Percentiles rank a stretch among this genome's conserved stretches.
Evolutionary conservation across 2,888 invertebrate species (phyloP).

Genomic region (Prosapia bicincta): DNA sequence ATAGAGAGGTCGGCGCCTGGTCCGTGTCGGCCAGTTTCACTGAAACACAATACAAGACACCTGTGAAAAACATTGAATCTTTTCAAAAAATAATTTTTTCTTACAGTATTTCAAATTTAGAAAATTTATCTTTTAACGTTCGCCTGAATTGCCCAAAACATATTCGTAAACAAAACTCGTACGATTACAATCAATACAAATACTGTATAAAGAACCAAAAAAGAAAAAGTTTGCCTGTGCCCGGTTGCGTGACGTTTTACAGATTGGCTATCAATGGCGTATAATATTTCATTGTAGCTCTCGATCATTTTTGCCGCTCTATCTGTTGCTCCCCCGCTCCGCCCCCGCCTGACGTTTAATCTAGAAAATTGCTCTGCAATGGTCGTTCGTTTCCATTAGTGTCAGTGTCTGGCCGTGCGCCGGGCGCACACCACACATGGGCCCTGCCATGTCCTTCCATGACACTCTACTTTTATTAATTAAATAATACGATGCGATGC

Average conservation of each 20-base stretch:
- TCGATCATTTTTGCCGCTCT: constrained; percentile 26
- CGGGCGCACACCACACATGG: constrained; percentile 41
- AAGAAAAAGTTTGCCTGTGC: not conserved
- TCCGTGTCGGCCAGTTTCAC: constrained; percentile 43
- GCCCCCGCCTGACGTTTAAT: constrained; percentile 54
- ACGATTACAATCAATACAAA: no score
- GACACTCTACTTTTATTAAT: not conserved
- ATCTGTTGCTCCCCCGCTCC: constrained; percentile 22
- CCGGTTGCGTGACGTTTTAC: not conserved
- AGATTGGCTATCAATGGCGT: not conserved
- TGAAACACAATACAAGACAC: no score
- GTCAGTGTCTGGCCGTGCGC: constrained; percentile 46
- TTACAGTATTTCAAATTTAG: no score
- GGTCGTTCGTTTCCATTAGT: constrained; percentile 61
- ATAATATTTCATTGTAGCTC: constrained; percentile 9
- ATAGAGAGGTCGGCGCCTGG: constrained; percentile 36
- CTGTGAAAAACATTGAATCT: no score
- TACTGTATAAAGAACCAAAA: no score
- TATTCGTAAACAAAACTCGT: no score
- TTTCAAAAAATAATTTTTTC: no score
- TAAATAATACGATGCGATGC: not conserved
- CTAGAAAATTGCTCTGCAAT: constrained; percentile 60
- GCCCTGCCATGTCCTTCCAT: constrained; percentile 2
- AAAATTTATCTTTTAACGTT: no score
- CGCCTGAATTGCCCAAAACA: no score